These are phyloP conservation scores for Helicoverpa assulta DNA, from an alignment of 2,888 invertebrate species.

Conservation along the genomic window DNA sequence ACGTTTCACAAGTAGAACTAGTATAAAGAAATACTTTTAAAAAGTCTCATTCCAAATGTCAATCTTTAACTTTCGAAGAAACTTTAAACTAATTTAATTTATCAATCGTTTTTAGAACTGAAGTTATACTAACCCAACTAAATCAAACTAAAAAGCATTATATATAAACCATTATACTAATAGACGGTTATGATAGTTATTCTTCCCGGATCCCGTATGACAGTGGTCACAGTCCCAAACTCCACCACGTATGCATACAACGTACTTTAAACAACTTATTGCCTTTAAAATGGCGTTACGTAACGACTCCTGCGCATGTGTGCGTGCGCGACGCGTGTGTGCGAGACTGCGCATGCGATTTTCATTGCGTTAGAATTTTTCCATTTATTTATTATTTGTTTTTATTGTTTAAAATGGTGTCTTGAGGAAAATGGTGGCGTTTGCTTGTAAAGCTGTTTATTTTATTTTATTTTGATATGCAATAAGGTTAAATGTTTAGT, in stretches of 20 bases:
- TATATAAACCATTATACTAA: not conserved
- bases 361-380: constrained; percentile 71
- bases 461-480: too few species aligned
- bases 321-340: constrained; percentile 46
- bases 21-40: too few species aligned
- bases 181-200: not conserved
- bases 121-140: too few species aligned
- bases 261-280: constrained; percentile 79
- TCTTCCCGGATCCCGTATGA: constrained; percentile 20
- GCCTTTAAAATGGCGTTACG: constrained; percentile 81
- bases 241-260: constrained; percentile 70
- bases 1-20: too few species aligned
- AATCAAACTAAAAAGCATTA: too few species aligned
- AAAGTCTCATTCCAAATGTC: too few species aligned
- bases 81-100: too few species aligned
- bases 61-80: too few species aligned
- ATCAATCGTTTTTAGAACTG: too few species aligned
- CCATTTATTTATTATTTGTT: constrained; percentile 63
- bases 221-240: constrained; percentile 72
- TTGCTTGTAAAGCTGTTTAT: too few species aligned
- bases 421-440: constrained; percentile 41
- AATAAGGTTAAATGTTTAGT: too few species aligned
- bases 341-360: constrained; percentile 60
- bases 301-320: constrained; percentile 62
- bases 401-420: constrained; percentile 51